These are phyloP conservation scores for Phrynosoma blainvillii DNA, from an alignment of 2,113 vertebrate species.

Conservation along the genomic window DNA sequence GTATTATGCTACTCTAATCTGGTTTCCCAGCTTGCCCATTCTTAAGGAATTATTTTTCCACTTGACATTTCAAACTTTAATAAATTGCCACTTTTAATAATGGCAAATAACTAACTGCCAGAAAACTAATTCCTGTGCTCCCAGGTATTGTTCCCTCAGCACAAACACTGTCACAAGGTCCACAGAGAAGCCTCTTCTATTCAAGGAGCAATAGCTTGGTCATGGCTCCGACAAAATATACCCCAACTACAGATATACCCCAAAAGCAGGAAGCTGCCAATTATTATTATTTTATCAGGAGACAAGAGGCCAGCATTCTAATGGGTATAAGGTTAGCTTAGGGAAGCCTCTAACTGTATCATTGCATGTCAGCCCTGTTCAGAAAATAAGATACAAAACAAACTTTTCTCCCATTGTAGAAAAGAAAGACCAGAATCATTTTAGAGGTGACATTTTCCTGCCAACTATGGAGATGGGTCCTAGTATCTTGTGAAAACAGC, in stretches of 20 bases:
- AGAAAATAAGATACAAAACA: background rate
- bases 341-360: background rate
- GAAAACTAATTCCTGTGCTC: background rate
- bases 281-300: background rate
- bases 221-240: background rate
- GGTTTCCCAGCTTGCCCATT: background rate
- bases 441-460: background rate
- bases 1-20: background rate
- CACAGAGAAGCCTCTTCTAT: background rate
- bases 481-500: background rate
- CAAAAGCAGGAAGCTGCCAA: conserved; percentile 2
- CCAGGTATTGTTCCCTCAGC: background rate
- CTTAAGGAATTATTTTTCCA: background rate
- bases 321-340: background rate
- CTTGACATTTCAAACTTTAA: background rate
- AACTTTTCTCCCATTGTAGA: background rate
- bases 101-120: background rate
- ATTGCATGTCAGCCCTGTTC: background rate
- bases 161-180: background rate
- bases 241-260: background rate
- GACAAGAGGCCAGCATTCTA: background rate
- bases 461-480: background rate
- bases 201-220: background rate
- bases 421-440: background rate
- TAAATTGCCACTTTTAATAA: background rate